Conservation (phyloP, 1,140 invertebrate species). For the Leptoteleia sp. region DNA sequence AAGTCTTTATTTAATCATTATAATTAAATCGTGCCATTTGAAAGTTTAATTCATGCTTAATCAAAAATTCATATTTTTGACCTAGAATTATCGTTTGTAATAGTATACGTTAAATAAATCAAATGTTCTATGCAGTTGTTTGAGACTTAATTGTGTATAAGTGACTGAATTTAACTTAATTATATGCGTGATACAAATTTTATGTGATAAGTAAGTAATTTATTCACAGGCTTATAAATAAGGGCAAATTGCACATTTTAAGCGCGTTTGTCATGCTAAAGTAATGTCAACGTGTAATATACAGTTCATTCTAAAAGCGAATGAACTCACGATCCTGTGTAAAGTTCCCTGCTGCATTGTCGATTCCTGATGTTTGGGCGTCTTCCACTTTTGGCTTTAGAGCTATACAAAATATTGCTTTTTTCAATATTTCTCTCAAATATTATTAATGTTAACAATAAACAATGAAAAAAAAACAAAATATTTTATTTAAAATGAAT, state of each 20-base stretch:
- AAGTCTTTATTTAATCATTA: neutral
- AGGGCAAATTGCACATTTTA: slow-evolving; percentile 39
- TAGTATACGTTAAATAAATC: neutral
- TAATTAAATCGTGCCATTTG: too few species aligned
- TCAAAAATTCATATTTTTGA: neutral
- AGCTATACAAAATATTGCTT: slow-evolving; percentile 73
- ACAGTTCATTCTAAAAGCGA: slow-evolving; percentile 76
- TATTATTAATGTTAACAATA: neutral
- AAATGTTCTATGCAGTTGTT: neutral
- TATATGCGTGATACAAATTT: slow-evolving; percentile 4
- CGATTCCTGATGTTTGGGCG: slow-evolving; percentile 58
- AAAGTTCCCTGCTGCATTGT: slow-evolving; percentile 71
- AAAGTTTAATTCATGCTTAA: neutral
- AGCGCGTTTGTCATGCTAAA: slow-evolving; percentile 58
- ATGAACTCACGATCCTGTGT: slow-evolving; percentile 80
- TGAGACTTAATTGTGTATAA: slow-evolving; percentile 7
- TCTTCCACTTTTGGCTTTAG: slow-evolving; percentile 77
- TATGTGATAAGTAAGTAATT: slow-evolving; percentile 39
- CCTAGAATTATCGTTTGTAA: neutral
- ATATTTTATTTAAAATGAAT: too few species aligned
- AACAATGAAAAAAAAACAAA: too few species aligned
- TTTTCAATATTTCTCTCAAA: slow-evolving; percentile 23
- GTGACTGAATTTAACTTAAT: slow-evolving; percentile 30
- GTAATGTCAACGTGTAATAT: slow-evolving; percentile 36
- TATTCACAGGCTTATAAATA: slow-evolving; percentile 25